Evolutionary conservation across 1,140 invertebrate species (phyloP).

Genomic region (Drosophila pseudoobscura): DNA sequence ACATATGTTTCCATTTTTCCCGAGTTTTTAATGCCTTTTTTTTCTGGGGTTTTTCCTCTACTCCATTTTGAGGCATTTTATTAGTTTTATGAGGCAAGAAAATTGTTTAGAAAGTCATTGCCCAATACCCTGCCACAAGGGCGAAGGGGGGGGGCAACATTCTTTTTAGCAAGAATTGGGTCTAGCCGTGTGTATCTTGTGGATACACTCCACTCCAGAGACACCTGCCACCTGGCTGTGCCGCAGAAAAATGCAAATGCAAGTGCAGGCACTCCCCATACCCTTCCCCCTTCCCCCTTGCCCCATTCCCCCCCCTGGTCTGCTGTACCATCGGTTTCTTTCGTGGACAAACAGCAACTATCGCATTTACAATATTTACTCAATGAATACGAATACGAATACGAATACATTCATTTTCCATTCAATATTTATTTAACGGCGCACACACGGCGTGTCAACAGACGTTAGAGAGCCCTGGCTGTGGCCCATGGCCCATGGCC

Average conservation of each 20-base stretch:
- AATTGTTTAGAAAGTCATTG: slow-evolving; percentile 67
- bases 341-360: slow-evolving; percentile 55
- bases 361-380: slow-evolving; percentile 80
- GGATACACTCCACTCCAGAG: not conserved
- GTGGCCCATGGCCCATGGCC: slow-evolving; percentile 3
- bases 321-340: slow-evolving; percentile 15
- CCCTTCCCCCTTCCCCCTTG: too few relatives aligned
- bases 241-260: slow-evolving; percentile 70
- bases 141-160: not conserved
- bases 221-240: slow-evolving; percentile 38
- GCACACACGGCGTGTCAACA: slow-evolving; percentile 54
- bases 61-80: slow-evolving; percentile 71
- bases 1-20: slow-evolving; percentile 75
- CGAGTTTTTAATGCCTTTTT: slow-evolving; percentile 60
- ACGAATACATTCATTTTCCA: slow-evolving; percentile 69
- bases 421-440: slow-evolving; percentile 76
- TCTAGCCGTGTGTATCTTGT: slow-evolving; percentile 30
- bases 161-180: slow-evolving; percentile 36
- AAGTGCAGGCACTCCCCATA: slow-evolving; percentile 32
- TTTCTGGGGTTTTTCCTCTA: slow-evolving; percentile 4
- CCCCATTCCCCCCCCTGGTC: too few relatives aligned
- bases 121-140: not conserved
- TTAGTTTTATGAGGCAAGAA: slow-evolving; percentile 54
- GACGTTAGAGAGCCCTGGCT: not conserved
- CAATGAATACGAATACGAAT: slow-evolving; percentile 38